These are phyloP conservation scores for Pollicipes pollicipes DNA, from an alignment of 1,140 invertebrate genomes.

Conservation along the genomic window DNA sequence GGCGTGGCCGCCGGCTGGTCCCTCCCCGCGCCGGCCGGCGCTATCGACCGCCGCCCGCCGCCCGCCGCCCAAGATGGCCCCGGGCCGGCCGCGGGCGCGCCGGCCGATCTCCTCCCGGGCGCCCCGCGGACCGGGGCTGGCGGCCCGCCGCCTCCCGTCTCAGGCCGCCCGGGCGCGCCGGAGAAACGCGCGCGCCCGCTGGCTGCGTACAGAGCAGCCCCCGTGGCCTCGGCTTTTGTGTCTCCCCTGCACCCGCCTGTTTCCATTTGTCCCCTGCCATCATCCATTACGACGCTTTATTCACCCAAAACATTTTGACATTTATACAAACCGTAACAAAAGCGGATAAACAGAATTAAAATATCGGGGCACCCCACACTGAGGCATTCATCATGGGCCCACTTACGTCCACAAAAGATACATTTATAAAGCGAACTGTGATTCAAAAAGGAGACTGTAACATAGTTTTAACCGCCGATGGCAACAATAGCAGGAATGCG, in stretches of 20 bases:
- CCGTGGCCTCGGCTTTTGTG: not conserved
- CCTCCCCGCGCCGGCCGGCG: not conserved
- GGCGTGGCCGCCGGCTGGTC: not conserved
- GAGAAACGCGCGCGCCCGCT: too few relatives aligned
- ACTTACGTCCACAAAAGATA: not conserved
- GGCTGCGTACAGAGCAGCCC: not conserved
- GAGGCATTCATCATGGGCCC: not conserved
- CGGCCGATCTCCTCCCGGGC: too few relatives aligned
- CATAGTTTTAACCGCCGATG: not conserved
- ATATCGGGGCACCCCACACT: not conserved
- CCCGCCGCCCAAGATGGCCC: not conserved
- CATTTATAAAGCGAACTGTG: not conserved
- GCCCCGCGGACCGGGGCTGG: too few relatives aligned
- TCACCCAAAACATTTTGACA: not conserved
- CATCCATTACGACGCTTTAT: not conserved
- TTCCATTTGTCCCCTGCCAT: not conserved
- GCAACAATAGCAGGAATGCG: not conserved
- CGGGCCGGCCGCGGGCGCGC: too few relatives aligned
- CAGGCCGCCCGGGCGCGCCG: not conserved
- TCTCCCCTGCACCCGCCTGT: not conserved
- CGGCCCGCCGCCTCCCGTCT: too few relatives aligned
- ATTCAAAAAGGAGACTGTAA: conserved; percentile 1
- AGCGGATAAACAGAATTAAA: conserved; percentile 1
- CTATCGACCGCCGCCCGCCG: not conserved
- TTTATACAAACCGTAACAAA: not conserved